These are phyloP conservation scores for Podarcis cretensis DNA, from an alignment of 2,113 vertebrate species.

Conservation along the genomic window DNA sequence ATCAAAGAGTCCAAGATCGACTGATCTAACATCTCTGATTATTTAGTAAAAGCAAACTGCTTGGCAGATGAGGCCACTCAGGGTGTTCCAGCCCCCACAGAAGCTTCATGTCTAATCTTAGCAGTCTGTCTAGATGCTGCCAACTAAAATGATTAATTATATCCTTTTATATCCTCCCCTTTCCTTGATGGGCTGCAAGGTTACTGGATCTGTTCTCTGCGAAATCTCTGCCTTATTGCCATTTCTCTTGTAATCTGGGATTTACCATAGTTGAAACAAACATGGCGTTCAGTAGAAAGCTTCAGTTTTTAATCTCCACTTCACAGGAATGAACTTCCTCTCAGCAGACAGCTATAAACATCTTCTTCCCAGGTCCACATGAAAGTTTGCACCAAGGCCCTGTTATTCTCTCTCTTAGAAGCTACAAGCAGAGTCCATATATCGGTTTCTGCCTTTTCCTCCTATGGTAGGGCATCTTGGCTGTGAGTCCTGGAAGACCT, in stretches of 20 bases:
- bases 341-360: conserved; percentile 36
- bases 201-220: neutral
- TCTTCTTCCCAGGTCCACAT: neutral
- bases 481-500: no score
- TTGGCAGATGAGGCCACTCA: neutral
- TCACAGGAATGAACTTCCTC: conserved; percentile 53
- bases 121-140: neutral
- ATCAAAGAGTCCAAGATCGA: neutral
- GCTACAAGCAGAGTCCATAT: neutral
- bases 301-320: conserved; percentile 53
- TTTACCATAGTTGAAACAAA: conserved; percentile 62
- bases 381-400: neutral
- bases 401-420: neutral
- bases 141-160: conserved; percentile 19
- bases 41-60: neutral
- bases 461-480: no score
- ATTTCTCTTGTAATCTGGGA: conserved; percentile 56
- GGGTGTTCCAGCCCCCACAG: neutral
- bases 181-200: conserved; percentile 35
- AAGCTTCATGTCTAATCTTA: neutral
- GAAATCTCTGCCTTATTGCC: conserved; percentile 59
- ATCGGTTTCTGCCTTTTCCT: neutral
- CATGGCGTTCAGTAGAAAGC: conserved; percentile 46
- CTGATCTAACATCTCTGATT: neutral
- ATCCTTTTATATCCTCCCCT: conserved; percentile 3